A percentile compares a stretch with the other conserved stretches of the same genome.
phyloP scores from a whole-genome alignment of 2,797 vertebrate genomes.

The Acomys russatus region DNA sequence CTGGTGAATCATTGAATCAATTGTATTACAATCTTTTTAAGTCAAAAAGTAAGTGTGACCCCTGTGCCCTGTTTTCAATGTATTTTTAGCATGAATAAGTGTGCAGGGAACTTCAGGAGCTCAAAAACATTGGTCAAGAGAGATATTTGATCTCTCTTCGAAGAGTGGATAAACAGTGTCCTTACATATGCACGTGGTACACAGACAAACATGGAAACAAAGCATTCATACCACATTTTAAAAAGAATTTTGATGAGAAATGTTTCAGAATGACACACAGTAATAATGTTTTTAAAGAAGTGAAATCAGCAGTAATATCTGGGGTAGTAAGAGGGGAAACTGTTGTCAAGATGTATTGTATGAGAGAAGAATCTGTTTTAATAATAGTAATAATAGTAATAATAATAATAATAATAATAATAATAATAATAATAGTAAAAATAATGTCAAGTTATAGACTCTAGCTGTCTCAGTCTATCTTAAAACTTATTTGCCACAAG shows the following conservation, averaged over 20 bases:
- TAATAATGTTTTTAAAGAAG: background rate
- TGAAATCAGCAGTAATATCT: background rate
- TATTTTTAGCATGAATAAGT: background rate
- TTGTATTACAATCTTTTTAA: background rate
- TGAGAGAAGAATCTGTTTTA: background rate
- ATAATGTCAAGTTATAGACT: constrained; percentile 93
- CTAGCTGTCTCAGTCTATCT: constrained; percentile 92
- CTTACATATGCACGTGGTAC: background rate
- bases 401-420: background rate
- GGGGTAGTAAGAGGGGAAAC: background rate
- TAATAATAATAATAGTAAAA: background rate
- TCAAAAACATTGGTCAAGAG: background rate
- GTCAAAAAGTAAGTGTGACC: background rate
- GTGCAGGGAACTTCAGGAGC: background rate
- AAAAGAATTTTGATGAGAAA: background rate
- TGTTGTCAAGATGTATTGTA: too few relatives aligned
- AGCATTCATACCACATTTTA: background rate
- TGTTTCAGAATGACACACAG: background rate
- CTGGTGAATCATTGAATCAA: too few relatives aligned
- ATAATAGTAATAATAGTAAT: background rate
- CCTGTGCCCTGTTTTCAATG: background rate
- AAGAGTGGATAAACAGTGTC: background rate
- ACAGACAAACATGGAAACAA: background rate
- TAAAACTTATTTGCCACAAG: constrained; percentile 97
- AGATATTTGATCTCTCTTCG: background rate